phyloP scores from a whole-genome alignment of 2,797 vertebrate species.

The Chaunax sp. region DNA sequence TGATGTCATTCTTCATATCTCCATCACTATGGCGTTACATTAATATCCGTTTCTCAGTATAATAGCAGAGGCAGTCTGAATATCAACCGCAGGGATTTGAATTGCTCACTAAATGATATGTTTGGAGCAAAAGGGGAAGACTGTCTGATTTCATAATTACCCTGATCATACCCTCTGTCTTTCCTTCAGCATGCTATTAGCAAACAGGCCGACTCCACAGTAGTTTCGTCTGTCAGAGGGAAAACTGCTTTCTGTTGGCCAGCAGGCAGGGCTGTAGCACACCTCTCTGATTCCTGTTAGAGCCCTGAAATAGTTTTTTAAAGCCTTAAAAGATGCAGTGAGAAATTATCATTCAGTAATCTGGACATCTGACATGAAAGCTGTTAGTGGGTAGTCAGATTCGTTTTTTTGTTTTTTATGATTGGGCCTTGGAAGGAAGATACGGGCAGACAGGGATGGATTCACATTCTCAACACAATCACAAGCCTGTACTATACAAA shows the following conservation, averaged over 20 bases:
- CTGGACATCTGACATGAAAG: no score
- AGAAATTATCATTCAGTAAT: no score
- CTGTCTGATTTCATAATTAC: conserved; percentile 80
- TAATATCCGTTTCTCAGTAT: conserved; percentile 35
- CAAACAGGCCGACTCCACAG: conserved; percentile 50
- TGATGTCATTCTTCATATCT: conserved; percentile 7
- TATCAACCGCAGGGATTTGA: conserved; percentile 52
- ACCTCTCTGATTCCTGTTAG: conserved; percentile 46
- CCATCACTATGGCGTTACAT: conserved; percentile 25
- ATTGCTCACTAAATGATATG: conserved; percentile 73
- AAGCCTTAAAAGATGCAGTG: no score
- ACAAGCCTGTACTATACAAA: no score
- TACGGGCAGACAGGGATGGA: no score
- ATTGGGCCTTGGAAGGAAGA: conserved; percentile 2
- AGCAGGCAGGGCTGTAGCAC: conserved; percentile 34
- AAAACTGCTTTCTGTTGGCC: conserved; percentile 33
- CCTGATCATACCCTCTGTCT: conserved; percentile 71
- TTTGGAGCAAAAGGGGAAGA: conserved; percentile 75
- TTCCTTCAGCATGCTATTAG: conserved; percentile 72
- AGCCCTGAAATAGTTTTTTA: conserved; percentile 43
- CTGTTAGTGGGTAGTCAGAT: no score
- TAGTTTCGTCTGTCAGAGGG: conserved; percentile 48
- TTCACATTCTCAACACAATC: no score
- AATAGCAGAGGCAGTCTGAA: conserved; percentile 45
- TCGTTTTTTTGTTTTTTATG: conserved; percentile 2